phyloP scores from a whole-genome alignment of 2,113 vertebrate genomes.

The Panthera uncia region DNA sequence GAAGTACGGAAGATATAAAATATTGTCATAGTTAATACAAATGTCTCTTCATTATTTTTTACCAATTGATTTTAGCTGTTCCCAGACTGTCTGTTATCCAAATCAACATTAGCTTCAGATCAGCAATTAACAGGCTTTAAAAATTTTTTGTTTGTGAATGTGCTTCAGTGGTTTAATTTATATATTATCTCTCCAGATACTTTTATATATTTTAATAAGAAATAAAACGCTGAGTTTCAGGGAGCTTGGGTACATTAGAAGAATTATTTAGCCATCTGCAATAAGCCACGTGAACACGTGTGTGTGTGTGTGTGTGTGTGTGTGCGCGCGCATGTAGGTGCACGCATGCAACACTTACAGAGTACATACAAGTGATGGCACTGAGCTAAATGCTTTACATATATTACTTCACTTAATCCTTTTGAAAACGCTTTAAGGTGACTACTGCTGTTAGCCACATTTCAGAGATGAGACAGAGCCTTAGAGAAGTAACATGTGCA shows the following conservation, averaged over 20 bases:
- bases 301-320: background rate
- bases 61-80: background rate
- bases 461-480: background rate
- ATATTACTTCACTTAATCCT: background rate
- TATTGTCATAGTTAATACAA: conserved; percentile 2
- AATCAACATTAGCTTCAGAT: background rate
- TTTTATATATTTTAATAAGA: background rate
- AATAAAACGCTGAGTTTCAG: background rate
- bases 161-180: background rate
- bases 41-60: background rate
- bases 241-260: background rate
- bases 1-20: background rate
- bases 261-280: background rate
- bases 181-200: background rate
- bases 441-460: background rate
- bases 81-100: background rate
- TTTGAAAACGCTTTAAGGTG: background rate
- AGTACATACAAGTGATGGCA: background rate
- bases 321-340: fast-evolving
- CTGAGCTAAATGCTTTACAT: background rate
- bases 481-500: background rate
- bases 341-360: background rate
- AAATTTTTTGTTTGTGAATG: background rate
- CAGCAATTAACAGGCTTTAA: background rate
- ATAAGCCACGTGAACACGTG: background rate